Evolutionary conservation across 2,797 vertebrate genomes (phyloP), one percentile per base, ranked within the genome.

Genomic region (Sus cebifrons): DNA sequence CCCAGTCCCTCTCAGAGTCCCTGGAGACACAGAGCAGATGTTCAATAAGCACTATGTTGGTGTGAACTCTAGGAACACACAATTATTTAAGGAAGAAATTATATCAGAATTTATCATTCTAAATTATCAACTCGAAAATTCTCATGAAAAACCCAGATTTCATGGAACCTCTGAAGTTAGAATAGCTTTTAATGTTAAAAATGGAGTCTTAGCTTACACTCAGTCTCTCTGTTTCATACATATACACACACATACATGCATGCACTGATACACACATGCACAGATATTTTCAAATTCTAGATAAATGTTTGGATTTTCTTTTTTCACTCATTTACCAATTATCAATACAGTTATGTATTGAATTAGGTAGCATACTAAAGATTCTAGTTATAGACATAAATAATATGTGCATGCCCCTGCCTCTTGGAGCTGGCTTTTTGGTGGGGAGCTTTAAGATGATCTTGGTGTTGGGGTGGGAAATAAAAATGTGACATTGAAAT

Each of bases 161-260:
- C 13, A 6, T 6, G 44, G n/a, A 85, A 71, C 2, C 18, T 75
- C 56, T 36, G 23, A 74, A 12, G 71, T 77, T 7, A 68, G 64
- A 87, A 87, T 52, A 84, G 23, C 29, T 36, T 60, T 83, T 90
- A 77, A 70, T 71, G n/a, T 86, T 54, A 32, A 85, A 94, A 91
- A 52, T 36, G 14, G 67, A 91, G 0, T 81, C 23, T 44, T 27
- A 40, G 8, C 65, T 13, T 49, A 58, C 32, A 27, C 4, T 56
- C 14, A n/a, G 1, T 54, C 52, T 68, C 21, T 27, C 4, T 84
- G 17, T 54, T 32, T 73, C 29, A 75, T 20, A 27, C 44, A 49
- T 49, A 49, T 10, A 49, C 9, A 49, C 44, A 49, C 9, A 49
- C 44, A 49, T 49, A 49, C 44, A 49, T 49, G 44, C 44, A 49